Evolutionary conservation across 2,113 vertebrate genomes (phyloP), one percentile per base, ranked within the genome.

Genomic region (Crocuta crocuta): DNA sequence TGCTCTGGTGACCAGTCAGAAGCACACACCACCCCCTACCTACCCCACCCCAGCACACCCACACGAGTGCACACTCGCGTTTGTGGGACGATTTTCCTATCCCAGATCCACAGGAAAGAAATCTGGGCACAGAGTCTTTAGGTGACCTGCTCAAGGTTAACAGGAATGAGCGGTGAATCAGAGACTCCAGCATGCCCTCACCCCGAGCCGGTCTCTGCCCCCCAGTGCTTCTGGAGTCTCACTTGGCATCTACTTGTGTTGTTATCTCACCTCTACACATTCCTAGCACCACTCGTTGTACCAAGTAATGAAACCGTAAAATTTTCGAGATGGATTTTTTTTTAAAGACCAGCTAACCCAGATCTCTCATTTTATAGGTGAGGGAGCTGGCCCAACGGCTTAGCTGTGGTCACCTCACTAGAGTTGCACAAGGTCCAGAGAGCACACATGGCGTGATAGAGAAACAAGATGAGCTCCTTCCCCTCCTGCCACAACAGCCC

Each of bases 11-110:
- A 16, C 45, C 35, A 31, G 13, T 43, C 61, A 35, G 68, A 89
- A 79, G 10, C 33, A 66, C 35, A 45, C 4, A 2, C 2, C 2
- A 3, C 39, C 39, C 33, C 0, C 19, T 2, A 13, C 8, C 39
- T 15, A 17, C 53, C 19, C 26, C 0, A 0, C 0, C 0, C 43
- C 76, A 55, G 33, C 9, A 16, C 82, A 11, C 4, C 4, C 39
- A 35, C 43, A 53, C 0, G 0, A 5, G 1, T 19, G 24, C 73
- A 17, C 50, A 35, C 0, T 35, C 81, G 48, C 0, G 7, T 78
- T 11, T 31, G 7, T 43, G n/a, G 19, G 33, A n/a, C 2, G 5
- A 26, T 24, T 28, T 28, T 61, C 4, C 2, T 23, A n/a, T 4
- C 21, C 28, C 21, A 43, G 15, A 26, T 21, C 35, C 5, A 48